Conservation (phyloP, 2,888 invertebrate genomes). For the Tricholauxania praeusta region DNA sequence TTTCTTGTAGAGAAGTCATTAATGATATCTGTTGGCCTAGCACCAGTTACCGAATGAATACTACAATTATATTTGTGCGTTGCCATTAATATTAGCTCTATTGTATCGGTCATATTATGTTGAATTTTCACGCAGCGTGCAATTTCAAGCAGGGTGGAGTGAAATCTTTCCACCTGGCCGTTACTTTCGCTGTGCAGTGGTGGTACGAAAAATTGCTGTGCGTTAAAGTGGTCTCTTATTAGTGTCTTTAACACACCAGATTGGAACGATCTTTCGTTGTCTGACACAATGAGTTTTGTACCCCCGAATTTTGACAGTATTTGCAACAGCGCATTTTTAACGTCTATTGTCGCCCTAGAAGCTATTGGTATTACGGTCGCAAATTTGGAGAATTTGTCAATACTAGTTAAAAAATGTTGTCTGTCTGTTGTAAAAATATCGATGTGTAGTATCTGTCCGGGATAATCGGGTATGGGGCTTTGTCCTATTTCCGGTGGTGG, state of each 20-base stretch:
- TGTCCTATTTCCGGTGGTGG: constrained; percentile 28
- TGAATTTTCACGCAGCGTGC: constrained; percentile 43
- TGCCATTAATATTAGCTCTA: constrained; percentile 38
- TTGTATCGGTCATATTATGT: constrained; percentile 40
- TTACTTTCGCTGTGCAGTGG: constrained; percentile 44
- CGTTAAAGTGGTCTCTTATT: constrained; percentile 38
- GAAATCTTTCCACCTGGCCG: constrained; percentile 42
- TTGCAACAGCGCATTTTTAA: constrained; percentile 33
- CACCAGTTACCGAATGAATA: constrained; percentile 38
- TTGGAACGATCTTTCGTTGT: constrained; percentile 33
- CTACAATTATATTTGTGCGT: constrained; percentile 41
- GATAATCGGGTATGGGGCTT: constrained; percentile 38
- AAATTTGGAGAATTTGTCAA: not conserved
- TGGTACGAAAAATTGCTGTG: constrained; percentile 34
- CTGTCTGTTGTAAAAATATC: constrained; percentile 30
- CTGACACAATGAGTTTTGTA: constrained; percentile 33
- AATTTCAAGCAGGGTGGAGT: constrained; percentile 42
- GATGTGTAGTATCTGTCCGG: not conserved
- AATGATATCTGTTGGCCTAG: constrained; percentile 29
- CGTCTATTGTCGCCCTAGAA: constrained; percentile 31
- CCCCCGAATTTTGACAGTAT: constrained; percentile 29
- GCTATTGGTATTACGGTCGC: constrained; percentile 34
- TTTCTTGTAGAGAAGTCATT: no score
- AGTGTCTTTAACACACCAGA: constrained; percentile 29
- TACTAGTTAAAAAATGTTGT: constrained; percentile 36